Evolutionary conservation across 2,888 invertebrate genomes (phyloP), one percentile per base, ranked within the genome.

Genomic region (Elegia similella): DNA sequence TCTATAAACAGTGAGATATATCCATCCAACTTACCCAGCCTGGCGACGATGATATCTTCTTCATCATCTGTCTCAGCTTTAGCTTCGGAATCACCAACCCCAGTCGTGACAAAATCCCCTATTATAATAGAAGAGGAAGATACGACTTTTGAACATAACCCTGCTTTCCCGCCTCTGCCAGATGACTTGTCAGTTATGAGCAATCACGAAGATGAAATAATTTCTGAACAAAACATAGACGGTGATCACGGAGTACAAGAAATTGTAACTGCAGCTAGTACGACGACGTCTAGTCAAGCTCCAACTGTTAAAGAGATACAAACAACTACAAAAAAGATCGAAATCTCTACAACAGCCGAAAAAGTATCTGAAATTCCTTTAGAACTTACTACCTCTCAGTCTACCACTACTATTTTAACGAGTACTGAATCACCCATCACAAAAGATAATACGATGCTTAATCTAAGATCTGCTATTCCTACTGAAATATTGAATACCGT

Each of bases 121-220:
- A 43, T 61, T 2, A 69, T 83, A 1, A 69, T 88, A 7, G 88
- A 90, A 63, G 90, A 91, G 61, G 90, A 91, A 60, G 90, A 91
- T 60, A 59, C 75, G 2, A 61, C 76, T 10, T 81, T 85, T 13
- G 90, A 90, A 42, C 90, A 85, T 52, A 89, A 90, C 60, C 91
- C 91, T 8, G 90, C 90, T 6, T 91, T 91, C 56, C 91, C 91
- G 0, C 91, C 91, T 0, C 72, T 89, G 29, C 90, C 89, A 6
- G 91, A 91, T 64, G 91, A 91, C 64, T 73, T 91, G 38, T 83
- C 87, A 16, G 85, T 86, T 8, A 63, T 81, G 2, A 78, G 83
- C 46, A 86, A 84, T 62, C 89, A 88, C 43, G 89, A 86, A 29
- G 90, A 90, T 57, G 90, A 88, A 65, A 77, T 80, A 50, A 75